Evolutionary conservation across 2,888 invertebrate genomes (phyloP).

Genomic region (Ochropleura leucogaster): DNA sequence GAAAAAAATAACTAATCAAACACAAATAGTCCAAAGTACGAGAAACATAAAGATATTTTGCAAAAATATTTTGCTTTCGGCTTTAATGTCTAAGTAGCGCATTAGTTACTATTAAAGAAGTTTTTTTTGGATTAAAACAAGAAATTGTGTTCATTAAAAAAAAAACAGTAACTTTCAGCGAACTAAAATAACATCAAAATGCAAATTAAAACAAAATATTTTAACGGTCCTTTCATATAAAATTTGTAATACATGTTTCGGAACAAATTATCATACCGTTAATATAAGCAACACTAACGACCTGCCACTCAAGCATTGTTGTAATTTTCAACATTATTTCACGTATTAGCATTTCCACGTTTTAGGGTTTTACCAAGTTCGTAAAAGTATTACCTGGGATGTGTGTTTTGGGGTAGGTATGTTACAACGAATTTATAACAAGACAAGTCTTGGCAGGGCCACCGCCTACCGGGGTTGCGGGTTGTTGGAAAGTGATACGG

Average conservation of each 20-base stretch:
- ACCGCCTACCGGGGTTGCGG: too few species aligned
- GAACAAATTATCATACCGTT: constrained; percentile 37
- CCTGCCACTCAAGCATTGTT: constrained; percentile 54
- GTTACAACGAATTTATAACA: too few species aligned
- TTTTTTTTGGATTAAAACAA: background rate
- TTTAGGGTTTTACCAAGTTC: constrained; percentile 12
- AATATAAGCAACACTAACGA: constrained; percentile 38
- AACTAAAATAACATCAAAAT: background rate
- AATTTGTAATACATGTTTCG: constrained; percentile 10
- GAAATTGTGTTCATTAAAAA: background rate
- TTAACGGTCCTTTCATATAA: background rate
- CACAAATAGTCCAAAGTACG: too few species aligned
- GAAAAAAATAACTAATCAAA: too few species aligned
- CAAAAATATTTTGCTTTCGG: too few species aligned
- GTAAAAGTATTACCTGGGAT: constrained; percentile 24
- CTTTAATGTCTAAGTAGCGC: too few species aligned
- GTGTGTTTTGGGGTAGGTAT: constrained; percentile 5
- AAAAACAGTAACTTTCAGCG: background rate
- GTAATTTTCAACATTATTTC: constrained; percentile 46
- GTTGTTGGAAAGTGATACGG: too few species aligned
- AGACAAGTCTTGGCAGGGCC: too few species aligned
- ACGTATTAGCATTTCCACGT: constrained; percentile 26
- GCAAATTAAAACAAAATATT: constrained; percentile 11
- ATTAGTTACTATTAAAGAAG: too few species aligned
- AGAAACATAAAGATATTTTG: too few species aligned